phyloP scores from a whole-genome alignment of 1,140 invertebrate species.

The Euwallacea similis region DNA sequence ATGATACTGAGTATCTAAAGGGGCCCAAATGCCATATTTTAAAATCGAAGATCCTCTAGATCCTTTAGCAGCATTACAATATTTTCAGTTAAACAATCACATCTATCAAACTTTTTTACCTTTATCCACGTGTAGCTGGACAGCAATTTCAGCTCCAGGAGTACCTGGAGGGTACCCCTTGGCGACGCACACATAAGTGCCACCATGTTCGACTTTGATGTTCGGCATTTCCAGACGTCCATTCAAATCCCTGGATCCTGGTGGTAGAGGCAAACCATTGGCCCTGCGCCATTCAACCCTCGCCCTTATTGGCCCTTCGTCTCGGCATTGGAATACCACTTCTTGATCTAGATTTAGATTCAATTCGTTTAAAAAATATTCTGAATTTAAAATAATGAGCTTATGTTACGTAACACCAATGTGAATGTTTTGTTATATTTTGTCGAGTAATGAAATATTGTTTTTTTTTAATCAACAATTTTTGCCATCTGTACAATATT shows the following conservation, averaged over 20 bases:
- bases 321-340: slow-evolving; percentile 89
- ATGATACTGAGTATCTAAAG: slow-evolving; percentile 52
- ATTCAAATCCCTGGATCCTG: slow-evolving; percentile 67
- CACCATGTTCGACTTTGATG: slow-evolving; percentile 74
- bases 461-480: too few species aligned
- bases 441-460: too few species aligned
- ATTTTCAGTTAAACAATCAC: background rate
- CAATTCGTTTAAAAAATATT: too few species aligned
- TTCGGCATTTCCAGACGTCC: slow-evolving; percentile 85
- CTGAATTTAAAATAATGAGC: too few species aligned
- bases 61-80: slow-evolving; percentile 50
- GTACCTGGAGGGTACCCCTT: slow-evolving; percentile 62
- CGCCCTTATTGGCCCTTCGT: slow-evolving; percentile 77
- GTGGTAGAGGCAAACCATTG: slow-evolving; percentile 69
- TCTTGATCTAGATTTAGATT: slow-evolving; percentile 68
- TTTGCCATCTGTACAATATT: too few species aligned
- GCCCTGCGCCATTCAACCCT: slow-evolving; percentile 76
- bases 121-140: slow-evolving; percentile 70
- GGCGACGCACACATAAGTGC: slow-evolving; percentile 83
- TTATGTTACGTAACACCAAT: too few species aligned
- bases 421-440: too few species aligned
- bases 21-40: slow-evolving; percentile 53
- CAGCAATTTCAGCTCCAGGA: slow-evolving; percentile 60
- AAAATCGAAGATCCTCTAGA: slow-evolving; percentile 51
- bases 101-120: slow-evolving; percentile 58